Evolutionary conservation across 2,888 invertebrate genomes (phyloP).

Genomic region (Acrobeloides nanus): DNA sequence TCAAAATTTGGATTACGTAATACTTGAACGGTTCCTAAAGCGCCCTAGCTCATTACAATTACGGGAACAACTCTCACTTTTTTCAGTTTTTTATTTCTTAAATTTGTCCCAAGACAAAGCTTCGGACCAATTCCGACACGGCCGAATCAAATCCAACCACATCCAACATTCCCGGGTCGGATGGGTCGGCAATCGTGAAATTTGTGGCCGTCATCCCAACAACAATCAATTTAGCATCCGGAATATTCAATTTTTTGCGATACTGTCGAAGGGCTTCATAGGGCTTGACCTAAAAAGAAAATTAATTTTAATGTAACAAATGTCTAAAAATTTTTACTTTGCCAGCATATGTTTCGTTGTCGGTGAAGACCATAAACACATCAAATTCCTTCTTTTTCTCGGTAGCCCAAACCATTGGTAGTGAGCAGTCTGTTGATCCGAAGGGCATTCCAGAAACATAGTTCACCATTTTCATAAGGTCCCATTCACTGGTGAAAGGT

Average conservation of each 20-base stretch:
- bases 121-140: slow-evolving; percentile 53
- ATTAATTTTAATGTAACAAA: too few species aligned
- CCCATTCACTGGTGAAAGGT: slow-evolving; percentile 32
- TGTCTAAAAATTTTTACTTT: too few species aligned
- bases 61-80: too few species aligned
- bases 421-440: slow-evolving; percentile 51
- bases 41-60: too few species aligned
- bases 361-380: slow-evolving; percentile 69
- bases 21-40: too few species aligned
- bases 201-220: slow-evolving; percentile 53
- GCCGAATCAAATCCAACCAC: slow-evolving; percentile 55
- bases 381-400: slow-evolving; percentile 64
- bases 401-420: slow-evolving; percentile 66
- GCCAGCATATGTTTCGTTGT: too few species aligned
- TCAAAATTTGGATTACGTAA: too few species aligned
- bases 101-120: slow-evolving; percentile 51
- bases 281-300: too few species aligned
- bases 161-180: slow-evolving; percentile 56
- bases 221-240: slow-evolving; percentile 41
- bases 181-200: slow-evolving; percentile 55
- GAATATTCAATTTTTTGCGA: slow-evolving; percentile 55
- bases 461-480: slow-evolving; percentile 23
- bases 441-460: slow-evolving; percentile 26
- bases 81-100: too few species aligned
- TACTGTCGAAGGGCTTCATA: slow-evolving; percentile 62